phyloP scores from a whole-genome alignment of 2,797 vertebrate species.

The Pangasius larnaudii region DNA sequence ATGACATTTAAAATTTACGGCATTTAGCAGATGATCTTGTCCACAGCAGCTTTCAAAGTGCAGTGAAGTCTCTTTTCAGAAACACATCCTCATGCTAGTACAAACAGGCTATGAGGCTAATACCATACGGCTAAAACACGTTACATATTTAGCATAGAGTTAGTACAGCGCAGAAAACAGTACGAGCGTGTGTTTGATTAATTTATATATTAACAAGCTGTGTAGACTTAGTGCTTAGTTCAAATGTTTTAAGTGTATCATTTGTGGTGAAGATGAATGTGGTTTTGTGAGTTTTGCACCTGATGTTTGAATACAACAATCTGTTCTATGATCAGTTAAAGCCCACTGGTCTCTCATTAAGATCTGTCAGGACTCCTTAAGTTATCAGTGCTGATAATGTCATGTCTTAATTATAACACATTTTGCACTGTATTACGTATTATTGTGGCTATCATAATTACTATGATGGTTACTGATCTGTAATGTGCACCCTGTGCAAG shows the following conservation, averaged over 20 bases:
- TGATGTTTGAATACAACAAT: background rate
- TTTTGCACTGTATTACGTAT: background rate
- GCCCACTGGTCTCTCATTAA: conserved; percentile 23
- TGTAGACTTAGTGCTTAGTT: background rate
- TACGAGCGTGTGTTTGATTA: background rate
- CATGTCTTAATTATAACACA: conserved; percentile 15
- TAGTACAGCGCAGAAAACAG: background rate
- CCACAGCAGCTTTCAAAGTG: background rate
- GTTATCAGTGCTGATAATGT: conserved; percentile 17
- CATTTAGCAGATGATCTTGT: conserved; percentile 10
- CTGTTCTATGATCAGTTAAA: conserved; percentile 14
- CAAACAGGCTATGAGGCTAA: background rate
- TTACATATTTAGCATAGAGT: background rate
- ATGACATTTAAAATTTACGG: background rate
- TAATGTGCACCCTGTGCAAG: background rate
- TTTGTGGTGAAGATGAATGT: background rate
- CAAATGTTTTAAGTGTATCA: background rate
- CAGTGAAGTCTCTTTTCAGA: background rate
- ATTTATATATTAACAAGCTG: background rate
- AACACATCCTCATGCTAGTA: background rate
- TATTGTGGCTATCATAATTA: background rate
- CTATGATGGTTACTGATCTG: background rate
- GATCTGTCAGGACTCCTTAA: background rate
- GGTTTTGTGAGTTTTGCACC: background rate
- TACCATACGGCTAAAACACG: background rate